Percentiles rank a stretch among this genome's conserved stretches.
Evolutionary conservation across 1,140 invertebrate genomes (phyloP).

Genomic region (Caenorhabditis latens): DNA sequence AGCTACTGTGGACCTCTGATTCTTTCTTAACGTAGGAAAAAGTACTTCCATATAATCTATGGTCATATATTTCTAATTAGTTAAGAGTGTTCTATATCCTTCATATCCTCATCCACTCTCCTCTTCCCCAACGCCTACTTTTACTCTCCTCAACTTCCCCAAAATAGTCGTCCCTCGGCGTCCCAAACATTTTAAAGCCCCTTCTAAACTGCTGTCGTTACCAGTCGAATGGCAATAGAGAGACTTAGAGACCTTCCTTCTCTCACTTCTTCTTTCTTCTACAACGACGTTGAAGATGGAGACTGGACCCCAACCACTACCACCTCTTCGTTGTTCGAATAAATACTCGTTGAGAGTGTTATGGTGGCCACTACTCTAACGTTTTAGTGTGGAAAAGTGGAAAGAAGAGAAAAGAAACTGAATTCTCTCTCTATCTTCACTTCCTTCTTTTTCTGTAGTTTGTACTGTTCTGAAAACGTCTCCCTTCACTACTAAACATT

Average conservation of each 20-base stretch:
- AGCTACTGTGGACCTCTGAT: too few relatives aligned
- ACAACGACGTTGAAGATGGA: neutral
- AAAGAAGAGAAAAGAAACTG: neutral
- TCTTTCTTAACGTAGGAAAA: too few relatives aligned
- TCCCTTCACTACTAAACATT: too few relatives aligned
- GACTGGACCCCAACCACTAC: conserved; percentile 5
- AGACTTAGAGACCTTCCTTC: conserved; percentile 37
- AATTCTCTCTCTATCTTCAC: neutral
- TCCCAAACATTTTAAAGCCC: conserved; percentile 49
- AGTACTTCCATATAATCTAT: too few relatives aligned
- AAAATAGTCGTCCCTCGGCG: neutral
- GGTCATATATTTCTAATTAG: too few relatives aligned
- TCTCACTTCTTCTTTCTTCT: conserved; percentile 13
- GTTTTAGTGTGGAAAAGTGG: neutral
- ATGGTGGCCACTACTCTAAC: conserved; percentile 21
- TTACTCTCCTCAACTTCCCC: neutral
- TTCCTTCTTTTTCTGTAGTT: neutral
- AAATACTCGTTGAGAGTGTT: conserved; percentile 50
- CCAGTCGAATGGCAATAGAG: conserved; percentile 40
- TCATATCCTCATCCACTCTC: neutral
- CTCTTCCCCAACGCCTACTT: neutral
- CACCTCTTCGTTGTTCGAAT: conserved; percentile 43
- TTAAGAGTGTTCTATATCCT: neutral
- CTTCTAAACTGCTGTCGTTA: conserved; percentile 47
- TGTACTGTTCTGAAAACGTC: neutral